These are phyloP conservation scores for Eilema depressum DNA, from an alignment of 2,888 invertebrate species.

Conservation along the genomic window DNA sequence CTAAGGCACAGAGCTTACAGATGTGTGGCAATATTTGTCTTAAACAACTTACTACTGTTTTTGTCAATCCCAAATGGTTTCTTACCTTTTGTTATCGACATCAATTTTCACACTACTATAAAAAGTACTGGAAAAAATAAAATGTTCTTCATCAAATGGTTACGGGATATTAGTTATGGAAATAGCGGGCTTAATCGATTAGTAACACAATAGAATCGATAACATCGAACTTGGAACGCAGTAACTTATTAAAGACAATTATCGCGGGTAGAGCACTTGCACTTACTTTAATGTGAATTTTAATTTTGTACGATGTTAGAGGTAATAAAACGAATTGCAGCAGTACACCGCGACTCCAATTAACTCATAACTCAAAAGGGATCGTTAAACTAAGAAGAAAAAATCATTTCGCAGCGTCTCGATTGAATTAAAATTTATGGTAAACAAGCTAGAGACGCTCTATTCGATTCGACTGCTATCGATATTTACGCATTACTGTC, in stretches of 20 bases:
- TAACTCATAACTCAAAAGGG: neutral
- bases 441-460: slow-evolving; percentile 52
- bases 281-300: neutral
- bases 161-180: slow-evolving; percentile 39
- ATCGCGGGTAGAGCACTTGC: neutral
- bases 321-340: slow-evolving; percentile 11
- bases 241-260: slow-evolving; percentile 20
- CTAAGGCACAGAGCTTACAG: neutral
- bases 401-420: slow-evolving; percentile 27
- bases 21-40: neutral
- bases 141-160: slow-evolving; percentile 33
- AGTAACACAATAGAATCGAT: slow-evolving; percentile 36
- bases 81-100: slow-evolving; percentile 15
- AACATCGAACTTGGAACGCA: slow-evolving; percentile 22
- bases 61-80: neutral
- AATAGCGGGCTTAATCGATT: slow-evolving; percentile 42
- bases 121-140: slow-evolving; percentile 22
- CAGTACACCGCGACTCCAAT: neutral
- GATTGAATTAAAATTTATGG: slow-evolving; percentile 38
- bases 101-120: slow-evolving; percentile 15
- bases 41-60: neutral
- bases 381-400: slow-evolving; percentile 14
- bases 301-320: neutral
- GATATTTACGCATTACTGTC: slow-evolving; percentile 61
- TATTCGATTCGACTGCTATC: slow-evolving; percentile 32